Base-by-base conservation (phyloP, 2,888 invertebrate species). In the Athrips mouffetella region DNA sequence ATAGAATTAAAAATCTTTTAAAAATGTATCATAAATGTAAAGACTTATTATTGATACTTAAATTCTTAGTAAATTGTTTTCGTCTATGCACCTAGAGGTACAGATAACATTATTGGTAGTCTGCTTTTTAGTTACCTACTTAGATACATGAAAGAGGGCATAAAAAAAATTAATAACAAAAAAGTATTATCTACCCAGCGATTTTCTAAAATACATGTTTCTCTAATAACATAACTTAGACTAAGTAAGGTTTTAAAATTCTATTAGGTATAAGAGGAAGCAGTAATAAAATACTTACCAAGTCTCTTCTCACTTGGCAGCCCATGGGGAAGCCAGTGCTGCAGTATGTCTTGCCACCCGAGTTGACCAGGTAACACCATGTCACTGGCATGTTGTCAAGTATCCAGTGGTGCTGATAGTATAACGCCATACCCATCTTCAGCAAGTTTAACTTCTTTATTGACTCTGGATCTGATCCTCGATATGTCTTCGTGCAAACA, bases 331-430 rank as follows among this genome's bases (percentile, higher is more conserved):
- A 99, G 7, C 99, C 98, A 33, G 96, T 96, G 55, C 95, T 95
- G 76, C 99, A 99, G 73, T 94, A 96, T 53, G 92, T 93, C 59
- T 92, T 91, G 11, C 90, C 90, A 37, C 81, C 84, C 57, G 93
- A 92, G 62, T 92, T 93, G 53, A 94, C 93, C 48, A 92, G 71
- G 77, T 97, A 98, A 79, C 99, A 99, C 95, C 97, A 98, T 0
- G 99, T 98, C 1, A 99, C 96, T 0, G 99, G 99, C 98, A 99
- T 98, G 76, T 99, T 99, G 83, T 99, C 99, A 54, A 96, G 91
- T 65, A 97, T 96, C 99, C 99, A 99, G 80, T 99, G 99, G 82
- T 99, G 99, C 67, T 98, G 97, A 80, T 99, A 99, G 79, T 98
- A 98, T 47, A 98, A 89, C 51, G 94, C 94, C 90, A 98, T 97